phyloP scores from a whole-genome alignment of 2,113 vertebrate genomes.

The Camelus dromedarius region DNA sequence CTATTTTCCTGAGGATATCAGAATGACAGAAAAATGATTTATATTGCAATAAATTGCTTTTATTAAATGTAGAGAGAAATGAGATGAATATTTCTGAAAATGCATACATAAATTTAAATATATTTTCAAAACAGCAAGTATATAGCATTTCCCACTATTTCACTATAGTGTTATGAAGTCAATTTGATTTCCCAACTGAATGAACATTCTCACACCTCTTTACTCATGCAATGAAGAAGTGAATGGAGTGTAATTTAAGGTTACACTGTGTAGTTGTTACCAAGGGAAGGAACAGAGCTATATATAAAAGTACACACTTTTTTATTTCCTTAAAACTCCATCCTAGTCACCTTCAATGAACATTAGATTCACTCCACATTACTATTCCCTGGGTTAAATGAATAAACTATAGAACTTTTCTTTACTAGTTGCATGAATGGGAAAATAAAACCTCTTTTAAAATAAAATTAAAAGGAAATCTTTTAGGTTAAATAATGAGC shows the following conservation, averaged over 20 bases:
- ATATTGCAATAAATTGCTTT: constrained; percentile 75
- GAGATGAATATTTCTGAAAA: constrained; percentile 71
- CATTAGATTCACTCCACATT: not conserved
- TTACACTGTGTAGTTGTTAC: constrained; percentile 50
- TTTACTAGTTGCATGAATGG: not conserved
- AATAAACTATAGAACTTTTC: not conserved
- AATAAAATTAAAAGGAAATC: not conserved
- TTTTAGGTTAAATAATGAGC: not conserved
- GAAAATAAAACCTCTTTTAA: not conserved
- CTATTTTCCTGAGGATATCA: constrained; percentile 43
- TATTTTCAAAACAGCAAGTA: constrained; percentile 75
- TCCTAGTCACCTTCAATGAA: constrained; percentile 35
- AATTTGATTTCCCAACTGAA: constrained; percentile 78
- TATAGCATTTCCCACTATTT: constrained; percentile 58
- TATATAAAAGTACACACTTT: not conserved
- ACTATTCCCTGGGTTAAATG: not conserved
- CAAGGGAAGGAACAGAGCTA: not conserved
- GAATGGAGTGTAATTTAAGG: constrained; percentile 63
- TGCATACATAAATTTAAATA: constrained; percentile 80
- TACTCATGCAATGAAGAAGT: constrained; percentile 39
- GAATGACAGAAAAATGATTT: constrained; percentile 70
- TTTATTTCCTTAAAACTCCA: constrained; percentile 39
- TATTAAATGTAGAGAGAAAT: constrained; percentile 61
- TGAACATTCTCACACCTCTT: constrained; percentile 65
- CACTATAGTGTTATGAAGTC: constrained; percentile 42